Conservation (phyloP, 2,888 invertebrate species). For the Dynastes grantii region DNA sequence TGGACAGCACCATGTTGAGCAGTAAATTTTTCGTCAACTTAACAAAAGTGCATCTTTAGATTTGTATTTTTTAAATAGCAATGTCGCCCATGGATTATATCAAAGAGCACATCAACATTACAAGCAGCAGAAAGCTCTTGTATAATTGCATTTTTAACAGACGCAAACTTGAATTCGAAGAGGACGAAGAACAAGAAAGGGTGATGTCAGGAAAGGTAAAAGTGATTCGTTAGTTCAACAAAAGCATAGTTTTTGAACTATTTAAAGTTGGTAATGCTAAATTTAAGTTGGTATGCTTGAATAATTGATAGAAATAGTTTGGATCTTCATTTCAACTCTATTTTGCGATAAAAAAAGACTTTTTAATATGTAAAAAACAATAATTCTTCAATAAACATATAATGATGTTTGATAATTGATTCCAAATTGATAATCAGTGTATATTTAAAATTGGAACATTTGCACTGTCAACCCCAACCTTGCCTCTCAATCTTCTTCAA, state of each 20-base stretch:
- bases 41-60: not conserved
- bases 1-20: slow-evolving; percentile 75
- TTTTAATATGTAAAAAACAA: too few relatives aligned
- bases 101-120: slow-evolving; percentile 77
- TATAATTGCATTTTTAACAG: slow-evolving; percentile 75
- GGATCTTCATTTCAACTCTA: too few relatives aligned
- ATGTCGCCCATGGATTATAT: slow-evolving; percentile 83
- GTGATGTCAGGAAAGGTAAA: slow-evolving; percentile 72
- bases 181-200: slow-evolving; percentile 64
- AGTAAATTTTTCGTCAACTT: slow-evolving; percentile 63
- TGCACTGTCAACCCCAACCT: too few relatives aligned
- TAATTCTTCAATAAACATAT: too few relatives aligned
- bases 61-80: slow-evolving; percentile 68
- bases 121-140: slow-evolving; percentile 74
- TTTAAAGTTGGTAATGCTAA: too few relatives aligned
- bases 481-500: too few relatives aligned
- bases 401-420: too few relatives aligned
- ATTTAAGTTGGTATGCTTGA: not conserved
- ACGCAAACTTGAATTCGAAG: slow-evolving; percentile 63
- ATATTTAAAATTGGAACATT: too few relatives aligned
- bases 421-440: too few relatives aligned
- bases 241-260: not conserved
- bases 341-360: too few relatives aligned
- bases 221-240: slow-evolving; percentile 1
- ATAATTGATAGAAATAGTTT: too few relatives aligned